phyloP scores from a whole-genome alignment of 2,797 vertebrate genomes.

The Taenioides sp. region DNA sequence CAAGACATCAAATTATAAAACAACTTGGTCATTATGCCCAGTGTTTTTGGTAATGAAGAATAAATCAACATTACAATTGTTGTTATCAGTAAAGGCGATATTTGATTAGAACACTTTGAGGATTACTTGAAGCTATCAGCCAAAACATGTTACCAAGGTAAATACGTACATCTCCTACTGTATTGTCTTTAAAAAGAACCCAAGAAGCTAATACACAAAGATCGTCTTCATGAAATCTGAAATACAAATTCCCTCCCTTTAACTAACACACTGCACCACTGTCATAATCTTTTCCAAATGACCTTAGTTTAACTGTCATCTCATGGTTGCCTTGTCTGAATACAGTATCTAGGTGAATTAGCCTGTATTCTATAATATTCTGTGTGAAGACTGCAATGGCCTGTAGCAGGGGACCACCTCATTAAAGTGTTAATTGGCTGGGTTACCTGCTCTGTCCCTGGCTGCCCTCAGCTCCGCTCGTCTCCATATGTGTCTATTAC shows the following conservation, averaged over 20 bases:
- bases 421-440: conserved; percentile 74
- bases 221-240: no score
- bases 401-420: conserved; percentile 59
- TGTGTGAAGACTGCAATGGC: conserved; percentile 36
- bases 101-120: no score
- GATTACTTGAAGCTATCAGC: no score
- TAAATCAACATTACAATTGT: no score
- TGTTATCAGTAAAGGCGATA: no score
- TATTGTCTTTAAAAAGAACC: no score
- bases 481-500: conserved; percentile 12
- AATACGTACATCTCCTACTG: no score
- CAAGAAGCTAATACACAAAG: no score
- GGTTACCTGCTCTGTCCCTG: conserved; percentile 58
- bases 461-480: conserved; percentile 34
- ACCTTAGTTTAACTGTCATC: background rate
- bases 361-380: conserved; percentile 17
- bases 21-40: no score
- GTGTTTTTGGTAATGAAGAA: no score
- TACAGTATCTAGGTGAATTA: conserved; percentile 27
- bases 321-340: background rate
- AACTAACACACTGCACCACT: background rate
- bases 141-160: no score
- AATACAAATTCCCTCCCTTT: background rate
- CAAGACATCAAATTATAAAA: no score
- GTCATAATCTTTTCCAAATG: background rate